Base-by-base conservation (phyloP, 2,113 vertebrate species). In the Calcarius ornatus region DNA sequence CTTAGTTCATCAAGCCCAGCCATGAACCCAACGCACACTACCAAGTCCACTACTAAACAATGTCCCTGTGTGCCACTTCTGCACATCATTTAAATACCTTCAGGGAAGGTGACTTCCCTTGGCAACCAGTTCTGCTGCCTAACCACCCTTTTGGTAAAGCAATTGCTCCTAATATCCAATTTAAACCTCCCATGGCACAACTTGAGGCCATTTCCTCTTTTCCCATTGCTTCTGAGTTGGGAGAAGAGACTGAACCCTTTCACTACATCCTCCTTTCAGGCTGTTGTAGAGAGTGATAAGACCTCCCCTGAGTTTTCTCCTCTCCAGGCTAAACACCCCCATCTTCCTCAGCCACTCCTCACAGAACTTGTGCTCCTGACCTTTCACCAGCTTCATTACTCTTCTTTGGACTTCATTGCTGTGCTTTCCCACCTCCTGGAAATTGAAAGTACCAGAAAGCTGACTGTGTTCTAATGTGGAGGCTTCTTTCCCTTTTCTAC, bases 311-410 rank as follows among this genome's bases (percentile, higher is more conserved):
- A 57, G 8, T 5, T 21, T 57, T 8, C 12, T 68, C 27, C 12
- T 68, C 27, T 56, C 5, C n/a, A 66, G n/a, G 0, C 6, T 61
- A 24, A 71, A n/a, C 27, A 40, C 1, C 0, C 6, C 6, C 43
- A 72, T 1, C 1, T 76, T 28, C 19, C 13, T 59, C 33, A 81
- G 64, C 5, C 0, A 0, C 11, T 31, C 4, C 42, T 11, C 4
- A 69, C n/a, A n/a, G n/a, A n/a, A n/a, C n/a, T n/a, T n/a, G n/a
- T n/a, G n/a, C n/a, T n/a, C n/a, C n/a, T n/a, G 27, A 35, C 3
- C 7, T 9, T 27, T 78, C 15, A 15, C 4, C 7, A 61, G 3
- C 19, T 79, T 30, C 2, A 0, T 10, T 87, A 21, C 7, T 13
- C 10, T 73, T 66, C 42, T 54, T 66, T 76, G 35, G 17, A 45